phyloP scores from a whole-genome alignment of 2,888 invertebrate species.

The Cheilosia impressa region DNA sequence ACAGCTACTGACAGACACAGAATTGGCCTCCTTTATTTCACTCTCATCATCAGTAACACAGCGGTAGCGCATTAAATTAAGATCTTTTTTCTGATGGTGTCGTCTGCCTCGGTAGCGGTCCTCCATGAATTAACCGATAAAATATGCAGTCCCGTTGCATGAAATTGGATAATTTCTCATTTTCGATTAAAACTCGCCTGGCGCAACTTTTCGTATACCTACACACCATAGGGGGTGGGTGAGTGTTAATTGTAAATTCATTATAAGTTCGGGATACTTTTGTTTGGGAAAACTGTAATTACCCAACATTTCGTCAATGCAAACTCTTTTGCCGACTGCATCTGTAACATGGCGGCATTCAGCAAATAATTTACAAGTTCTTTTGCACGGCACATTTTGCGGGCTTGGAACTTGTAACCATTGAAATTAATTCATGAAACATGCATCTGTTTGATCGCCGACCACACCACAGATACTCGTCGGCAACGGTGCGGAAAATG shows the following conservation, averaged over 20 bases:
- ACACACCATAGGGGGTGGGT: background rate
- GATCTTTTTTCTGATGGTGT: too few species aligned
- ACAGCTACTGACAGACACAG: too few species aligned
- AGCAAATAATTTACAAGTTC: background rate
- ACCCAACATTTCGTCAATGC: conserved; percentile 18
- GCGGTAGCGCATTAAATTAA: too few species aligned
- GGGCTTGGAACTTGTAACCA: background rate
- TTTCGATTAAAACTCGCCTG: too few species aligned
- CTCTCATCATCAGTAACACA: too few species aligned
- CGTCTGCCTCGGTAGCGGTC: too few species aligned
- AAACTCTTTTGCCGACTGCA: background rate
- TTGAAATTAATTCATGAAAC: background rate
- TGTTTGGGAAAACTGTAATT: conserved; percentile 27
- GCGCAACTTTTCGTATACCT: too few species aligned
- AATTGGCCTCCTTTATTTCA: too few species aligned
- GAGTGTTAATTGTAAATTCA: conserved; percentile 51
- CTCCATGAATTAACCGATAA: too few species aligned
- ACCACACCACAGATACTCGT: too few species aligned
- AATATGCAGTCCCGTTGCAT: too few species aligned
- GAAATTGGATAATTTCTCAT: too few species aligned
- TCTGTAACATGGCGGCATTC: background rate
- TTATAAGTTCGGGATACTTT: conserved; percentile 45
- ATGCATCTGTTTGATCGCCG: conserved; percentile 17
- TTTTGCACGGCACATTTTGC: background rate
- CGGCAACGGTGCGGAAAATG: conserved; percentile 23